Evolutionary conservation across 2,113 vertebrate species (phyloP).

Genomic region (Tetrao urogallus): DNA sequence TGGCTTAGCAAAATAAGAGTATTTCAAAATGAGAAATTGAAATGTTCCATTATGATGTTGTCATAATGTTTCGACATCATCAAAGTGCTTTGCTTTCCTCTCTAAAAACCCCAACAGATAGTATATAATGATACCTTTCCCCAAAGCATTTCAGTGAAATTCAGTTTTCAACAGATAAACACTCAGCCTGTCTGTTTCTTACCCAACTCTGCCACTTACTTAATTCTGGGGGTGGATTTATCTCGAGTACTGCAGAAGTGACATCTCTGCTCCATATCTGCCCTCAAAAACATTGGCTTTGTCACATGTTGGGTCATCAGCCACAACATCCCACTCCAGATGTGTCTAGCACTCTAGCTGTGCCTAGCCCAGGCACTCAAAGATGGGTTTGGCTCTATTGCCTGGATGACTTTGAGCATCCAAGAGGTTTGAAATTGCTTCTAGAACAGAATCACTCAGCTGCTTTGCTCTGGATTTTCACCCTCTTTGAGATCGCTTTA

Average conservation of each 20-base stretch:
- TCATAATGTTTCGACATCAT: not conserved
- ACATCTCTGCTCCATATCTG: not conserved
- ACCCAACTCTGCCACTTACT: not conserved
- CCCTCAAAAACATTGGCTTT: not conserved
- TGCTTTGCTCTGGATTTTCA: not conserved
- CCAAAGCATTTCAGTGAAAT: not conserved
- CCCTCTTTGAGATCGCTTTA: not conserved
- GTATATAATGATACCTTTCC: not conserved
- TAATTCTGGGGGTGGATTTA: not conserved
- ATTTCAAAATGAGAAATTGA: not conserved
- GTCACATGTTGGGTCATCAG: not conserved
- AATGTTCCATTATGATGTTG: not conserved
- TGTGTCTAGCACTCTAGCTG: not conserved
- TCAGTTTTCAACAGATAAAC: not conserved
- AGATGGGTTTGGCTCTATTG: not conserved
- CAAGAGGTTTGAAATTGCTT: not conserved
- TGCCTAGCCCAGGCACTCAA: rapidly evolving
- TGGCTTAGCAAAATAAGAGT: not conserved
- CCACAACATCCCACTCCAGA: not conserved
- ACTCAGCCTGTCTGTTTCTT: not conserved
- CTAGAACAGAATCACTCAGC: not conserved
- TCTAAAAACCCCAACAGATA: not conserved
- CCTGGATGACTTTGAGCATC: not conserved
- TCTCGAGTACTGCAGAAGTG: not conserved
- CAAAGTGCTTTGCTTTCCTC: not conserved